Base-by-base conservation (phyloP, 2,888 invertebrate genomes). In the Drosophila quinaria region DNA sequence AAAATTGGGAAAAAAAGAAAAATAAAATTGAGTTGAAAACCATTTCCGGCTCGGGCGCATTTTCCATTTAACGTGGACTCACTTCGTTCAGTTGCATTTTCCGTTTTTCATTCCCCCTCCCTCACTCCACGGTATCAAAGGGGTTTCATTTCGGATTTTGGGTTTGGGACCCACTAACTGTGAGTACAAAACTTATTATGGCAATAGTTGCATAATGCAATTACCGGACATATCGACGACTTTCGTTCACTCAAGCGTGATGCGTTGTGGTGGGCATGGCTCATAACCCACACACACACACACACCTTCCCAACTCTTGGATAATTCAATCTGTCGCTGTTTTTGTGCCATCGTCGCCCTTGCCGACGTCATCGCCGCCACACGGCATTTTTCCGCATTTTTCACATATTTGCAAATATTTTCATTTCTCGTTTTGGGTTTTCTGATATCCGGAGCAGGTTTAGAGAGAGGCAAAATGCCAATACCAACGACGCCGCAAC, bases 151-250 rank as follows among this genome's bases (percentile, higher is more conserved):
- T 51, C n/a, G 52, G 13, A 62, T 55, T 59, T 44, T 42, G 25
- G 41, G 19, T 60, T 58, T 42, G 55, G 22, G 25, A 51, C 25
- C 37, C 33, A 44, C 65, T 55, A 80, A 79, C 68, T 76, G 85
- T 78, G 85, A 81, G 76, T 72, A 76, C 74, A 74, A 84, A 88
- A 88, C 84, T 89, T 87, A 85, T 86, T 88, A 86, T 66, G 72
- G 85, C 80, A 78, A 89, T 87, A 86, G 86, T 89, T 86, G 87
- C 80, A 89, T 86, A 87, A 89, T 89, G 86, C 85, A 89, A 87
- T 86, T 89, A 87, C 81, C 70, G 72, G 70, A 54, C 82, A 76
- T 80, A 86, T 85, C 69, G 78, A 71, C 69, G 52, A 50, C 52
- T 62, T 50, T 59, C 58, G 55, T 67, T 63, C 73, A 78, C 22